Conservation (phyloP, 2,113 vertebrate genomes). For the Pomatorhinus ruficollis region DNA sequence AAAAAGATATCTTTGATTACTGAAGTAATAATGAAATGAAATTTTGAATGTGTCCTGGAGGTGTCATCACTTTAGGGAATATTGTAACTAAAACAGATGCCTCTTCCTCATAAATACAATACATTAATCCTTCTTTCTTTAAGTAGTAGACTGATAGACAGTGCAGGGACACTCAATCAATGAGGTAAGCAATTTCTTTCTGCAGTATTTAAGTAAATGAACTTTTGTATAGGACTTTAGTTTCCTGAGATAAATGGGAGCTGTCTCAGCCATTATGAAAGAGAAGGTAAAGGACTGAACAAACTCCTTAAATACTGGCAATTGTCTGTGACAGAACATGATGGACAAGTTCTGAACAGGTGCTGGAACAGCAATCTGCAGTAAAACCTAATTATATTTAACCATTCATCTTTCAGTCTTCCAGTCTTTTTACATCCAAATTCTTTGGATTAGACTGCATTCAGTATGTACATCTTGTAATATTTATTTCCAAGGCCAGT, state of each 20-base stretch:
- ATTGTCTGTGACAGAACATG: neutral
- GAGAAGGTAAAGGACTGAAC: neutral
- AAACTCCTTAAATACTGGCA: slow-evolving; percentile 8
- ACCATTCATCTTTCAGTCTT: neutral
- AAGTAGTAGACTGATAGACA: neutral
- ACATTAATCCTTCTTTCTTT: neutral
- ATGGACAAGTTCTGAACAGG: slow-evolving; percentile 6
- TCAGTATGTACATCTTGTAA: neutral
- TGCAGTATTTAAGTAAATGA: slow-evolving; percentile 25
- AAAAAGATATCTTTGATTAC: neutral
- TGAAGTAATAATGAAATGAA: neutral
- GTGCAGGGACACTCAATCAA: neutral
- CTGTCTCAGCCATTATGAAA: neutral
- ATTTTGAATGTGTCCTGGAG: neutral
- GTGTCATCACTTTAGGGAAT: neutral
- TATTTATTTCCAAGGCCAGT: neutral
- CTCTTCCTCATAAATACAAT: neutral
- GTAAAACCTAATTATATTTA: neutral
- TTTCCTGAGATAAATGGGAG: slow-evolving; percentile 37
- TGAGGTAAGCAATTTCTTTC: neutral
- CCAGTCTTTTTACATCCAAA: neutral
- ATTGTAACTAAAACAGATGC: neutral
- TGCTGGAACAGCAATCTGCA: neutral
- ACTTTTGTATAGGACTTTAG: neutral
- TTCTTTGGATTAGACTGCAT: neutral